These are phyloP conservation scores for Ahaetulla prasina DNA, from an alignment of 2,113 vertebrate genomes.

Conservation along the genomic window DNA sequence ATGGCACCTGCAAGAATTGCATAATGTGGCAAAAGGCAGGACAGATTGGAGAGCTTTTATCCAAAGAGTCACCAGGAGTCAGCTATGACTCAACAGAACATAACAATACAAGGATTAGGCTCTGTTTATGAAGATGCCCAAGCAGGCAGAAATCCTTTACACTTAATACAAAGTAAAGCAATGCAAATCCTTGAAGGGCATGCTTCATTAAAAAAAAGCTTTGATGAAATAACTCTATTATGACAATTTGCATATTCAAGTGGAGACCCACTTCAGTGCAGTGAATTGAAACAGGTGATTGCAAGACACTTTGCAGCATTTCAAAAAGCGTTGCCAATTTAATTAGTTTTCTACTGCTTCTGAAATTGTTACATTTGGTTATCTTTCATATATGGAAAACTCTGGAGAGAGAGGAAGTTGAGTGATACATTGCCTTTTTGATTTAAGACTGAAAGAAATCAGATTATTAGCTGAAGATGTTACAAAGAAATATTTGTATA, in stretches of 20 bases:
- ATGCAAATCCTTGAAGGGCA: not conserved
- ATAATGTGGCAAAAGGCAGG: not conserved
- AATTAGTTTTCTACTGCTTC: not conserved
- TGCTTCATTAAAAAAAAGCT: not conserved
- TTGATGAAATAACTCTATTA: not conserved
- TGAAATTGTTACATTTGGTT: not conserved
- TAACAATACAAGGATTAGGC: not conserved
- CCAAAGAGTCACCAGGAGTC: not conserved
- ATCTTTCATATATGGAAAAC: not conserved
- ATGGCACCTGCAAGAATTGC: not conserved
- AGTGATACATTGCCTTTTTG: not conserved
- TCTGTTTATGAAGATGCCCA: not conserved
- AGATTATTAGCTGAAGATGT: not conserved
- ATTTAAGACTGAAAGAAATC: not conserved
- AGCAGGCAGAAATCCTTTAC: not conserved
- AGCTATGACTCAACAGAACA: not conserved
- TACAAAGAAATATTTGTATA: not conserved
- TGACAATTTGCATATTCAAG: not conserved
- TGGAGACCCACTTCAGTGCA: not conserved
- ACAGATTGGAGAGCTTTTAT: not conserved
- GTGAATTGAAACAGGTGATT: not conserved
- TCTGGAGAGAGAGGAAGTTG: not conserved
- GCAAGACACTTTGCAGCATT: not conserved
- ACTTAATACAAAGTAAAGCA: not conserved
- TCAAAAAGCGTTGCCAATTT: not conserved